Evolutionary conservation across 2,113 vertebrate genomes (phyloP).

Genomic region (Syngnathus floridae): DNA sequence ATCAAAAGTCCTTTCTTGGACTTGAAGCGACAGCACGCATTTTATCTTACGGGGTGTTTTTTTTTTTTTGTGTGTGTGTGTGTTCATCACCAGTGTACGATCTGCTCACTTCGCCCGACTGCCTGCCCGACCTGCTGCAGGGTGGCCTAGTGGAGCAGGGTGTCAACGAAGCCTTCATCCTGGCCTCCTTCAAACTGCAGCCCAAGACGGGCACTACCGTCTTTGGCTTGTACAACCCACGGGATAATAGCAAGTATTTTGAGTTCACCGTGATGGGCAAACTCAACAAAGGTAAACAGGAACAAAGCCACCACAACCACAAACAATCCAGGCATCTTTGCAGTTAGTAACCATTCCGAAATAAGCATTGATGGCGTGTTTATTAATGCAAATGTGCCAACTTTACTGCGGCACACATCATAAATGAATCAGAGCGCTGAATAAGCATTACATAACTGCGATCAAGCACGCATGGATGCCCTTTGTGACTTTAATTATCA

Average conservation of each 20-base stretch:
- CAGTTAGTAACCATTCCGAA: background rate
- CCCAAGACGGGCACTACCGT: constrained; percentile 81
- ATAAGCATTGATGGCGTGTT: constrained; percentile 6
- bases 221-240: constrained; percentile 83
- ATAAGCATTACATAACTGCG: constrained; percentile 8
- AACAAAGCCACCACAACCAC: background rate
- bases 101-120: constrained; percentile 85
- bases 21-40: background rate
- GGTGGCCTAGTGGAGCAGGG: constrained; percentile 76
- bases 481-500: constrained; percentile 11
- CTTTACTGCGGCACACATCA: constrained; percentile 1
- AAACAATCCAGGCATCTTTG: background rate
- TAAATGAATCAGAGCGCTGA: constrained; percentile 13
- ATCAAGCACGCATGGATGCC: constrained; percentile 6
- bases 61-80: constrained; percentile 9
- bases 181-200: constrained; percentile 85
- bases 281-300: constrained; percentile 83
- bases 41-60: no score
- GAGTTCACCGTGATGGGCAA: constrained; percentile 91
- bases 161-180: constrained; percentile 81
- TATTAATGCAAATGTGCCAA: constrained; percentile 13
- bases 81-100: constrained; percentile 79
- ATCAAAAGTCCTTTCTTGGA: constrained; percentile 1
- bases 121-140: constrained; percentile 78
- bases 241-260: constrained; percentile 89